These are phyloP conservation scores for Drosophila virilis DNA, from an alignment of 1,140 invertebrate genomes.

Conservation along the genomic window DNA sequence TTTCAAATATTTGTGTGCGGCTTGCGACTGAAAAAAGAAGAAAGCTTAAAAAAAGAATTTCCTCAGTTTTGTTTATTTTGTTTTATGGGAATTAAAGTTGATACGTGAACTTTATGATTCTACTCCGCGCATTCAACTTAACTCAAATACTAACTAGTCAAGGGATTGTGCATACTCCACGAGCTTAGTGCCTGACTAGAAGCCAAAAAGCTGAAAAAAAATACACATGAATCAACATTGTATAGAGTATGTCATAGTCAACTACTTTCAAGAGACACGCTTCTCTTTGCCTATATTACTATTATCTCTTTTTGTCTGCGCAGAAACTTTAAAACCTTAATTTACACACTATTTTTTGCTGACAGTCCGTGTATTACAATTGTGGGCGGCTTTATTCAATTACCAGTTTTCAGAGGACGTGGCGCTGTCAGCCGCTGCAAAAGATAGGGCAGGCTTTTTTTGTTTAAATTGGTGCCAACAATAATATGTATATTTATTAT, in stretches of 20 bases:
- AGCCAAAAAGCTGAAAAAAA: too few species aligned
- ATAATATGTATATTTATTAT: constrained; percentile 66
- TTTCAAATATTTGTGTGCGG: too few species aligned
- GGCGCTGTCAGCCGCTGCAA: constrained; percentile 16
- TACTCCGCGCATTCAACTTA: too few species aligned
- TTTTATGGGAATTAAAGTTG: too few species aligned
- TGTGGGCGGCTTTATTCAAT: constrained; percentile 63
- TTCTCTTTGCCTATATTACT: constrained; percentile 8
- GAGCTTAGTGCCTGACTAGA: too few species aligned
- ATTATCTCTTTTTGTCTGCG: constrained; percentile 2
- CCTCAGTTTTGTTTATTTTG: too few species aligned
- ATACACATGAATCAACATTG: background rate
- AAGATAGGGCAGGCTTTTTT: constrained; percentile 31
- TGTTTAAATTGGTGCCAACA: constrained; percentile 14
- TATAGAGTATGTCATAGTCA: constrained; percentile 5
- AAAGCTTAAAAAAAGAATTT: too few species aligned
- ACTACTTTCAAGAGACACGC: background rate
- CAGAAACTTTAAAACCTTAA: constrained; percentile 53
- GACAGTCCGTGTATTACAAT: background rate
- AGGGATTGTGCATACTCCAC: too few species aligned
- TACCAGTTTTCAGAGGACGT: constrained; percentile 34
- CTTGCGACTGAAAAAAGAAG: background rate
- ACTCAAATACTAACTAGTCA: too few species aligned
- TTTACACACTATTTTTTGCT: constrained; percentile 57
- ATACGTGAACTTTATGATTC: too few species aligned